phyloP scores from a whole-genome alignment of 2,797 vertebrate genomes.

The Austrolebias charrua region DNA sequence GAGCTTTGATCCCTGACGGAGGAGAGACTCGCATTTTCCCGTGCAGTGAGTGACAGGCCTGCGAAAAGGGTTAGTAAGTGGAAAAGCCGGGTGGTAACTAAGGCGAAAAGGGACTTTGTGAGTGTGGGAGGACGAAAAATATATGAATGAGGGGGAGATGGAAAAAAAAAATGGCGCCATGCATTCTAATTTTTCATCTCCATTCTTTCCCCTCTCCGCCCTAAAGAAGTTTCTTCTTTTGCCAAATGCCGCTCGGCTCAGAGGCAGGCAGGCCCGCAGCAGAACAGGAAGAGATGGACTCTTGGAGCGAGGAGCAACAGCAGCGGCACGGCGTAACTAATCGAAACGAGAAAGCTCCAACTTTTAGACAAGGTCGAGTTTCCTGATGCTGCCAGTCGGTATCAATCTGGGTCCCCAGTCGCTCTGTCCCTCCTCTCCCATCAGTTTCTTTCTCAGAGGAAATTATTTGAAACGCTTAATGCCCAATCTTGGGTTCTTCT shows the following conservation, averaged over 20 bases:
- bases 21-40: constrained; percentile 73
- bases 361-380: constrained; percentile 32
- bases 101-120: constrained; percentile 50
- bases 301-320: constrained; percentile 62
- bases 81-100: constrained; percentile 54
- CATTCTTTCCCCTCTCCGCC: constrained; percentile 37
- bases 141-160: neutral
- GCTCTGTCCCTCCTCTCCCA: constrained; percentile 49
- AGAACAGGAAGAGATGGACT: constrained; percentile 41
- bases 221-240: constrained; percentile 54
- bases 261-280: too few species aligned
- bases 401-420: constrained; percentile 18
- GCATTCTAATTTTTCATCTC: constrained; percentile 47
- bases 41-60: constrained; percentile 66
- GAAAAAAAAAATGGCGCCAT: constrained; percentile 6
- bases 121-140: constrained; percentile 1
- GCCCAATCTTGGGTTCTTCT: constrained; percentile 56
- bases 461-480: constrained; percentile 70
- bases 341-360: constrained; percentile 57
- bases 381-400: constrained; percentile 30
- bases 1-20: constrained; percentile 68
- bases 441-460: constrained; percentile 61
- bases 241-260: constrained; percentile 56
- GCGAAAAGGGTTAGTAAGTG: constrained; percentile 40
- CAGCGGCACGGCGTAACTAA: constrained; percentile 72